Evolutionary conservation across 1,140 invertebrate species (phyloP), one percentile per base, ranked within the genome.

Genomic region (Ips typographus): DNA sequence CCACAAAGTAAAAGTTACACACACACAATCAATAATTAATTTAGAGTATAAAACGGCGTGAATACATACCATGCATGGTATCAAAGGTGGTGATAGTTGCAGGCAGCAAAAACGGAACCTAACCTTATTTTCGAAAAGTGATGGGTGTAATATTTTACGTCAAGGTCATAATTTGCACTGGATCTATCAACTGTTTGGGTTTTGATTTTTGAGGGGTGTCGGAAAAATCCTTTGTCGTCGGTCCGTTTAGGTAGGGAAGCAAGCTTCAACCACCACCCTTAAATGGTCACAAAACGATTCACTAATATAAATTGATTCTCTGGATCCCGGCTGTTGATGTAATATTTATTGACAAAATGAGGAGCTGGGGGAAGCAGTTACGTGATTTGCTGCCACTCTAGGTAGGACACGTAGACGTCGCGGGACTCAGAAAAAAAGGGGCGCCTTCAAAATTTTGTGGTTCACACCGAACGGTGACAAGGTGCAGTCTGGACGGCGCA

Each of bases 101-200:
- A 72, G 72, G 70, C 68, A 72, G 73, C 69, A 72, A 67, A 75
- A 75, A 63, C 70, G 70, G 66, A 76, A 76, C 75, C 75, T 77
- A 77, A 77, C 77, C 77, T 76, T 77, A 77, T 77, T 77, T 77
- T 75, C 40, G 72, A 74, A 77, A 76, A 77, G 76, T 76, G 73
- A 77, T 77, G 75, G 77, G 75, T 77, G 75, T 76, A 77, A 76
- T 76, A 75, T 77, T 76, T 65, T 76, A 75, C 74, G 72, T 77
- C 76, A 78, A 79, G 75, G 75, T 77, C 75, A 76, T 47, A 8
- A 49, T 76, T 74, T 75, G 71, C 74, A 75, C 75, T 73, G 39
- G 56, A 68, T 56, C 64, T 57, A 47, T 22, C 22, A 22, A 22
- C 22, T 22, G 22, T 22, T 22, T 22, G 22, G 22, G 22, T 22